phyloP scores from a whole-genome alignment of 2,797 vertebrate species.

The Poeciliopsis paucimaculata region DNA sequence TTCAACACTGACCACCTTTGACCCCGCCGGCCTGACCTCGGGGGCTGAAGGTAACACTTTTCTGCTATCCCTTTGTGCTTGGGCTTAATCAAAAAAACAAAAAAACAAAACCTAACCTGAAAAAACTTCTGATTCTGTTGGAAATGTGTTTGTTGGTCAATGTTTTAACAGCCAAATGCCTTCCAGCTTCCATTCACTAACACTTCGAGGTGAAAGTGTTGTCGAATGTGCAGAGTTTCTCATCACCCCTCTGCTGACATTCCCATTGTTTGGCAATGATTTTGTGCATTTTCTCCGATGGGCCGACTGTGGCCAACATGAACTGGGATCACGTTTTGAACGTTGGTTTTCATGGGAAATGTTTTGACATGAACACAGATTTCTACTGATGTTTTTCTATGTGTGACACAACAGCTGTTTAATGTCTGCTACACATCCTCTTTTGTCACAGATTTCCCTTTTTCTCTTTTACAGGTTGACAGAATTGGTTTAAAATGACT shows the following conservation, averaged over 20 bases:
- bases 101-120: constrained; percentile 7
- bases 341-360: constrained; percentile 23
- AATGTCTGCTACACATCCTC: constrained; percentile 13
- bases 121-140: constrained; percentile 54
- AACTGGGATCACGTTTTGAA: constrained; percentile 13
- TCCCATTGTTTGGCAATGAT: constrained; percentile 85
- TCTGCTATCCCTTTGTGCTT: constrained; percentile 74
- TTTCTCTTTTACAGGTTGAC: neutral
- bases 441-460: neutral
- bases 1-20: constrained; percentile 75
- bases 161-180: constrained; percentile 54
- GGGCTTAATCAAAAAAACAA: constrained; percentile 52
- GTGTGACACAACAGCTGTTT: constrained; percentile 31
- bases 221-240: constrained; percentile 84
- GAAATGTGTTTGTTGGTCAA: constrained; percentile 74
- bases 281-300: constrained; percentile 32
- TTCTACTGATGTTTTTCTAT: constrained; percentile 36
- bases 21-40: constrained; percentile 68
- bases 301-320: constrained; percentile 20
- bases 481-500: neutral
- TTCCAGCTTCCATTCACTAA: constrained; percentile 69
- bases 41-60: constrained; percentile 82
- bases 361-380: constrained; percentile 39
- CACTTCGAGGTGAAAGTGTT: constrained; percentile 74
- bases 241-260: constrained; percentile 82